Conservation (phyloP, 2,888 invertebrate genomes). For the Myathropa florea region DNA sequence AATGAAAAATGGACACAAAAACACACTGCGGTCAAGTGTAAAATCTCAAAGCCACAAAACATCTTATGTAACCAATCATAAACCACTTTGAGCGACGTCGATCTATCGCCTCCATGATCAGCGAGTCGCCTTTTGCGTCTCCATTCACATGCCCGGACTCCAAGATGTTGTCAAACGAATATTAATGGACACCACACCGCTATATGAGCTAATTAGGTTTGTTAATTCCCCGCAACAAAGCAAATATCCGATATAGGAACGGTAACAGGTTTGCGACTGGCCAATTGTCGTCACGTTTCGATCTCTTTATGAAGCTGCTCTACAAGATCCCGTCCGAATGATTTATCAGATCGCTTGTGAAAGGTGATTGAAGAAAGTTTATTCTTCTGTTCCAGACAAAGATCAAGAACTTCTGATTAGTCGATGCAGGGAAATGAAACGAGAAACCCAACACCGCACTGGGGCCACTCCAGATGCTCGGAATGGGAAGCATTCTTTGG, state of each 20-base stretch:
- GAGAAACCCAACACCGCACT: too few relatives aligned
- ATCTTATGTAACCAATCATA: not conserved
- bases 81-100: not conserved
- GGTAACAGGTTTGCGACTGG: not conserved
- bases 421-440: not conserved
- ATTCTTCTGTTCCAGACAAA: not conserved
- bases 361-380: not conserved
- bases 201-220: slow-evolving; percentile 13
- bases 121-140: not conserved
- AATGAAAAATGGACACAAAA: too few relatives aligned
- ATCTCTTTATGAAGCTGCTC: not conserved
- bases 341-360: not conserved
- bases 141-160: not conserved
- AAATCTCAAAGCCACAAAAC: not conserved
- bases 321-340: not conserved
- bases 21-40: too few relatives aligned
- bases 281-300: not conserved
- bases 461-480: too few relatives aligned
- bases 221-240: not conserved
- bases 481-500: too few relatives aligned
- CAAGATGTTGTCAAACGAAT: not conserved
- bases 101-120: too few relatives aligned
- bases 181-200: not conserved
- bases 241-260: slow-evolving; percentile 8
- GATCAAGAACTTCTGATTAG: not conserved